phyloP scores from a whole-genome alignment of 1,140 invertebrate genomes.

The Drosophila elegans region DNA sequence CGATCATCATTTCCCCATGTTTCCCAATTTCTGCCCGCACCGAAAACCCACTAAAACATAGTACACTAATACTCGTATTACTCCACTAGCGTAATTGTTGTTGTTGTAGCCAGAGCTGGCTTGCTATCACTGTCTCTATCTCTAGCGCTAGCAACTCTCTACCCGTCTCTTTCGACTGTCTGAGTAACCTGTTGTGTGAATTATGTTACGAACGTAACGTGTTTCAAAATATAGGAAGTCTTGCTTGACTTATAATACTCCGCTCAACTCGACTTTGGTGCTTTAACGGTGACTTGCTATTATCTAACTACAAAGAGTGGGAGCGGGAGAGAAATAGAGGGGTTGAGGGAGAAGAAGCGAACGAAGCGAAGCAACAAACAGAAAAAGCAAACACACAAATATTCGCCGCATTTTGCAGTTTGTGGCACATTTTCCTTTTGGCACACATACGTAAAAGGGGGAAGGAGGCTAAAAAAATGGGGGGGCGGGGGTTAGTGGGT shows the following conservation, averaged over 20 bases:
- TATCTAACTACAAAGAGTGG: constrained; percentile 64
- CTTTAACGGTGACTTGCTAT: constrained; percentile 74
- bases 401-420: constrained; percentile 64
- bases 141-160: neutral
- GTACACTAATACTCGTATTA: constrained; percentile 30
- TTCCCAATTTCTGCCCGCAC: constrained; percentile 50
- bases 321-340: neutral
- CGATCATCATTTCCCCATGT: constrained; percentile 58
- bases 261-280: constrained; percentile 40
- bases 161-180: constrained; percentile 15
- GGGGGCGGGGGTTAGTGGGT: constrained; percentile 13
- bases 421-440: constrained; percentile 80
- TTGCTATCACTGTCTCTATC: constrained; percentile 35
- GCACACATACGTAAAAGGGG: constrained; percentile 63
- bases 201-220: constrained; percentile 85
- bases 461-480: neutral
- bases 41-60: constrained; percentile 32
- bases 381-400: constrained; percentile 41
- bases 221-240: constrained; percentile 85
- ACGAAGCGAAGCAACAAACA: constrained; percentile 66
- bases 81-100: constrained; percentile 21
- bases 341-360: constrained; percentile 59
- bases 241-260: constrained; percentile 77
- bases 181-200: constrained; percentile 81
- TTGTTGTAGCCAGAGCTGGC: constrained; percentile 24